These are phyloP conservation scores for Acronicta leporina DNA, from an alignment of 2,888 invertebrate species.

Conservation along the genomic window DNA sequence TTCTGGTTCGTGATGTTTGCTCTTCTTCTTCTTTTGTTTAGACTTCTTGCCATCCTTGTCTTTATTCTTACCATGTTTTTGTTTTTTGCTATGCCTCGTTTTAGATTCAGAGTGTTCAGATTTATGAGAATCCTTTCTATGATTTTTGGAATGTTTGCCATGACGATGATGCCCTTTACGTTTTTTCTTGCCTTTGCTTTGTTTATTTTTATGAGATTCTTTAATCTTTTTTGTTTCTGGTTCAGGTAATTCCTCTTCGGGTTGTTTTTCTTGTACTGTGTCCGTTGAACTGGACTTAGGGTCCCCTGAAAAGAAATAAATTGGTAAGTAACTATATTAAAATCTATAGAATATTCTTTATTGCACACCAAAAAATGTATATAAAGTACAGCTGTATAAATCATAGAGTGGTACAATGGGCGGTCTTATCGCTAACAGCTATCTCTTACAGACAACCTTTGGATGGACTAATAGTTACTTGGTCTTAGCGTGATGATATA, in stretches of 20 bases:
- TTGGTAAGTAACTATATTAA: not conserved
- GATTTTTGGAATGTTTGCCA: constrained; percentile 85
- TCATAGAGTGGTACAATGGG: no score
- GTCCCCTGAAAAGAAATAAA: constrained; percentile 68
- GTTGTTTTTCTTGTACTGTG: constrained; percentile 59
- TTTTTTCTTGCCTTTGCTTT: constrained; percentile 82
- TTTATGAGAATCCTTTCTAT: constrained; percentile 76
- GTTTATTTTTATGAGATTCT: constrained; percentile 82
- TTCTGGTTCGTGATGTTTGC: constrained; percentile 73
- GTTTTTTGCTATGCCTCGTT: constrained; percentile 76
- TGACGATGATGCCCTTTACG: constrained; percentile 83
- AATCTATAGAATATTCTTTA: no score
- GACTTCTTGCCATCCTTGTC: constrained; percentile 85
- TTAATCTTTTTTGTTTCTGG: constrained; percentile 67
- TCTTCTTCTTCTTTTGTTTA: constrained; percentile 85
- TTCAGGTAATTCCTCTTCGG: constrained; percentile 52
- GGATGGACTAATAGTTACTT: no score
- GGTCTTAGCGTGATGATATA: no score
- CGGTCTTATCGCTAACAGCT: no score
- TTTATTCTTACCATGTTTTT: constrained; percentile 77
- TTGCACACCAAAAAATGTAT: no score
- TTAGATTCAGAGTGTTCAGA: constrained; percentile 71
- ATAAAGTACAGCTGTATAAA: no score
- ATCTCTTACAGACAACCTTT: no score
- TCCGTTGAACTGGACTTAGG: constrained; percentile 76